Evolutionary conservation across 2,113 vertebrate species (phyloP).

Genomic region (Pampusana beccarii): DNA sequence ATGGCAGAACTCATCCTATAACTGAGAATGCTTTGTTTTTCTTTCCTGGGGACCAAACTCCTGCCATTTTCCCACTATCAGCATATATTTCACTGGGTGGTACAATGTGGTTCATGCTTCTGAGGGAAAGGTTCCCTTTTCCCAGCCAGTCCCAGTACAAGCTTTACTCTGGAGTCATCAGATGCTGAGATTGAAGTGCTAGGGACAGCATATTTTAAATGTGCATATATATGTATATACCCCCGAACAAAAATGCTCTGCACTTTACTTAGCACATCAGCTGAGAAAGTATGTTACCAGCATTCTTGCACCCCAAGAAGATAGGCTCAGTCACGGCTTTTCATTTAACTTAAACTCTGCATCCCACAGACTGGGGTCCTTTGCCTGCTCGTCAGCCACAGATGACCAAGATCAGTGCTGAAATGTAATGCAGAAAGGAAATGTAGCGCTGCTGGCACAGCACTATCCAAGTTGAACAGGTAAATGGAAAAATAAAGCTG

Average conservation of each 20-base stretch:
- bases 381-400: neutral
- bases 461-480: neutral
- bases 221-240: neutral
- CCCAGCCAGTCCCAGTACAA: neutral
- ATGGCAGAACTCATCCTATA: neutral
- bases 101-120: neutral
- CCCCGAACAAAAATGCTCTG: neutral
- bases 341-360: neutral
- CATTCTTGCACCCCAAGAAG: neutral
- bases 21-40: neutral
- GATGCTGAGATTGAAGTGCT: neutral
- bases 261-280: neutral
- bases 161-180: neutral
- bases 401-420: neutral
- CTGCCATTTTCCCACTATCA: neutral
- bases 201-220: neutral
- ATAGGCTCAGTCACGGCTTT: neutral
- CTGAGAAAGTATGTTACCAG: neutral
- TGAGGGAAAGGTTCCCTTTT: neutral
- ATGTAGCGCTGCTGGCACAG: neutral
- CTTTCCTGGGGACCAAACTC: neutral
- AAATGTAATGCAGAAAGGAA: neutral
- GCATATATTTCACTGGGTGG: neutral
- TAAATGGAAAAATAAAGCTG: neutral
- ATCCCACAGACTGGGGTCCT: neutral